Conservation (phyloP, 92 coral and sea anemone genomes). For the Porites rus region DNA sequence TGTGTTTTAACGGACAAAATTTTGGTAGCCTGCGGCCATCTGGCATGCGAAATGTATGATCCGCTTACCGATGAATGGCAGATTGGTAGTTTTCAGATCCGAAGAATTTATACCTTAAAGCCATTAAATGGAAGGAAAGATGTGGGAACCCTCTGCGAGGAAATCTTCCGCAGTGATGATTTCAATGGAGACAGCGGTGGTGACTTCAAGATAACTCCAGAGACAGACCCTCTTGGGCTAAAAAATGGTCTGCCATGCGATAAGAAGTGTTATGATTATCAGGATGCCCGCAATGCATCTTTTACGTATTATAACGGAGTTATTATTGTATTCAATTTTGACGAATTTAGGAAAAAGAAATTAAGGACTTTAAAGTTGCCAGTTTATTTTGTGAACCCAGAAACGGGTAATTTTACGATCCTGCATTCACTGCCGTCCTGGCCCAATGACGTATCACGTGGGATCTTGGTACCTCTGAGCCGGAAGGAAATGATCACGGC, state of each 20-base stretch:
- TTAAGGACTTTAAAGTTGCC: conserved; percentile 5
- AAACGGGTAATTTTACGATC: conserved; percentile 18
- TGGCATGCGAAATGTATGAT: conserved; percentile 48
- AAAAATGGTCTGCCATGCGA: not conserved
- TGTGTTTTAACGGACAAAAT: conserved; percentile 48
- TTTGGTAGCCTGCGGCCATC: conserved; percentile 39
- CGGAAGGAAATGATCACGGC: conserved; percentile 58
- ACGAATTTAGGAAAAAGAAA: not conserved
- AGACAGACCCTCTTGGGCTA: not conserved
- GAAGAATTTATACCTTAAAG: not conserved
- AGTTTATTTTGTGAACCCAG: conserved; percentile 26
- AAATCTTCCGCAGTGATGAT: not conserved
- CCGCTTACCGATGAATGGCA: conserved; percentile 60
- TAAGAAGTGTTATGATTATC: not conserved
- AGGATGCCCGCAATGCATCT: not conserved
- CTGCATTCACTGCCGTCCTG: conserved; percentile 19
- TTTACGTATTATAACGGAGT: not conserved
- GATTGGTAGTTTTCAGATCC: not conserved
- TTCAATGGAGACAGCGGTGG: not conserved
- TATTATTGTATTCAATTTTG: not conserved
- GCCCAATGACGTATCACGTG: conserved; percentile 32
- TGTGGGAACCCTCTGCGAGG: not conserved
- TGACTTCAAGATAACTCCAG: not conserved
- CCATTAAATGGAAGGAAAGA: not conserved
- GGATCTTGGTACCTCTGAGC: conserved; percentile 38